Evolutionary conservation across 2,888 invertebrate genomes (phyloP).

Genomic region (Vesta saturnalis): DNA sequence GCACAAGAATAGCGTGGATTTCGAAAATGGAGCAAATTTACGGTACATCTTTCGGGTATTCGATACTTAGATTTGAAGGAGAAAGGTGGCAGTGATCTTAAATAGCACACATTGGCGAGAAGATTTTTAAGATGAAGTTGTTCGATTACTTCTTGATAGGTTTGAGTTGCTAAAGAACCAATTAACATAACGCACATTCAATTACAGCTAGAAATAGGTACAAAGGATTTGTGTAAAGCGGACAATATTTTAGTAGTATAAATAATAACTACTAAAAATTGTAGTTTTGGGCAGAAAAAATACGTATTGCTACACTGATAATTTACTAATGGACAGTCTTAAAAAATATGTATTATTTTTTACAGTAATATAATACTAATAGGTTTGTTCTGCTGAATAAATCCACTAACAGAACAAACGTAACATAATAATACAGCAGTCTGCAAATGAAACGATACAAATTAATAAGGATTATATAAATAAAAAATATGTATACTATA

Average conservation of each 20-base stretch:
- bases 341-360: too few relatives aligned
- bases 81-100: slow-evolving; percentile 13
- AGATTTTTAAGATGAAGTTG: slow-evolving; percentile 14
- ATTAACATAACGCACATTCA: background rate
- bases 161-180: background rate
- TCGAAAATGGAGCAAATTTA: slow-evolving; percentile 43
- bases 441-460: too few relatives aligned
- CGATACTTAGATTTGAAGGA: slow-evolving; percentile 11
- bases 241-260: background rate
- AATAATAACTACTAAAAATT: too few relatives aligned
- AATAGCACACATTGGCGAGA: slow-evolving; percentile 13
- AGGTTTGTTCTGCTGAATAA: too few relatives aligned
- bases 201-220: background rate
- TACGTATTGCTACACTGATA: too few relatives aligned
- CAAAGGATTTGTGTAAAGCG: background rate
- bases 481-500: too few relatives aligned
- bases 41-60: slow-evolving; percentile 41
- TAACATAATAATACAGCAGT: too few relatives aligned
- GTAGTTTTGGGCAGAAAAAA: too few relatives aligned
- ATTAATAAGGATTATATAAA: too few relatives aligned
- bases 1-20: slow-evolving; percentile 31
- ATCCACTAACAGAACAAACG: too few relatives aligned
- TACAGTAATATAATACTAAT: too few relatives aligned
- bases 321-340: too few relatives aligned
- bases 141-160: slow-evolving; percentile 2